Base-by-base conservation (phyloP, 2,888 invertebrate species). In the Glaucopsyche alexis region DNA sequence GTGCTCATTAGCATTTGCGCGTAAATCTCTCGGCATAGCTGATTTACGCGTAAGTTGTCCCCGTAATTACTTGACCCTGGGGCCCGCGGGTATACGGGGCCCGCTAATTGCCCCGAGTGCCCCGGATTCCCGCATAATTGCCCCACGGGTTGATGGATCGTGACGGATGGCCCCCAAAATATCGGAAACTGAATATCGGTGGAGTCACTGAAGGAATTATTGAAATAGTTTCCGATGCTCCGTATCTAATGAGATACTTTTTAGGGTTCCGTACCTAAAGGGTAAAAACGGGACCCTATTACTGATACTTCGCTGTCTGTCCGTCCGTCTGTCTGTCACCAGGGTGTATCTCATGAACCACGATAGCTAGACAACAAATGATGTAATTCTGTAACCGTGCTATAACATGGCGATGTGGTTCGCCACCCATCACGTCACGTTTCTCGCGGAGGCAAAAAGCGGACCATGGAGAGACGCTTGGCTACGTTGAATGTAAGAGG, bases 1-100 rank as follows among this genome's bases (percentile, higher is more conserved):
- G 60, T 1, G 60, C 60, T 60, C 60, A 60, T 60, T 60, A 60
- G 29, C 60, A 60, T 60, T 60, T 60, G 5, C 60, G 60, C 60
- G 60, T 60, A 60, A 60, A 38, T 60, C 60, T 60, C 29, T 60
- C 60, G 60, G 0, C 47, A 19, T 7, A 29, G 60, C 55, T 19
- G 55, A 55, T 60, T 60, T 60, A 60, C 60, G 60, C 55, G 55
- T 55, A 55, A 16, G 55, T 55, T 60, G 60, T 60, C 60, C 60
- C 60, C 60, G 19, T 60, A 60, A 60, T 60, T 60, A 60, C 13
- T 60, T 38, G 60, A 60, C 60, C 60, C 60, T 1, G 55, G 55
- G 52, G 6, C 50, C 52, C 16, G 16, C 19, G 55, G 19, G 55
- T 7, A 19, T 60, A 60, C 29, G 29, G 2, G 4, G 29, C 29